These are phyloP conservation scores for Varroa destructor DNA, from an alignment of 1,140 invertebrate genomes.

Conservation along the genomic window DNA sequence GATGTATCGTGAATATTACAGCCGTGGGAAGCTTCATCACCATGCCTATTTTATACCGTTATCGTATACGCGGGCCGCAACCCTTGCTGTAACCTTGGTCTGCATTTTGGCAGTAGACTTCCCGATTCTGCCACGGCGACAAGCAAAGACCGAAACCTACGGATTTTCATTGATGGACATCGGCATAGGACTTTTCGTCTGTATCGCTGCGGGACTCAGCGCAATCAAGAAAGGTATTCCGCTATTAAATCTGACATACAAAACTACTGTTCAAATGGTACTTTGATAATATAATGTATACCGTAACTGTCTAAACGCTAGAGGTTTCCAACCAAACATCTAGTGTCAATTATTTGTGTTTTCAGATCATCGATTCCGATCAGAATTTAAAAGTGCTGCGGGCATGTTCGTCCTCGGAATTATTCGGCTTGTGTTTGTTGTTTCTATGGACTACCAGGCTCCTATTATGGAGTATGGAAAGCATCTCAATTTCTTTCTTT, in stretches of 20 bases:
- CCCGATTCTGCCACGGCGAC: conserved; percentile 60
- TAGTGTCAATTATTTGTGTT: neutral
- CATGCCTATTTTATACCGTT: conserved; percentile 20
- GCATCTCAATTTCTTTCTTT: conserved; percentile 96
- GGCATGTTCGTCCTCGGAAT: conserved; percentile 49
- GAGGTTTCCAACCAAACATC: neutral
- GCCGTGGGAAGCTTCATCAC: conserved; percentile 18
- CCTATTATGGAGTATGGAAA: conserved; percentile 80
- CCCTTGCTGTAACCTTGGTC: conserved; percentile 48
- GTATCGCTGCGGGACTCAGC: conserved; percentile 54
- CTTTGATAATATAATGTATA: no score
- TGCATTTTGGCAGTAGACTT: conserved; percentile 89
- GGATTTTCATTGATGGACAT: conserved; percentile 87
- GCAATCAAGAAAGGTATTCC: conserved; percentile 13
- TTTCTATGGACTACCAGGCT: conserved; percentile 57
- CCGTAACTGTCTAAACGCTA: no score
- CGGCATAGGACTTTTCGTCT: conserved; percentile 75
- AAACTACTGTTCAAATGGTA: no score
- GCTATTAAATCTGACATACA: no score
- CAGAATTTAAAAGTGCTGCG: conserved; percentile 6
- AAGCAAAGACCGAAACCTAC: conserved; percentile 70
- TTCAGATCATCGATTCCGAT: conserved; percentile 16
- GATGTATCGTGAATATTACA: neutral
- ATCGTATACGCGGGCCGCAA: conserved; percentile 8
- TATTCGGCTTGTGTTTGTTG: conserved; percentile 45